phyloP scores from a whole-genome alignment of 2,888 invertebrate species.

The Copidosoma aretas region DNA sequence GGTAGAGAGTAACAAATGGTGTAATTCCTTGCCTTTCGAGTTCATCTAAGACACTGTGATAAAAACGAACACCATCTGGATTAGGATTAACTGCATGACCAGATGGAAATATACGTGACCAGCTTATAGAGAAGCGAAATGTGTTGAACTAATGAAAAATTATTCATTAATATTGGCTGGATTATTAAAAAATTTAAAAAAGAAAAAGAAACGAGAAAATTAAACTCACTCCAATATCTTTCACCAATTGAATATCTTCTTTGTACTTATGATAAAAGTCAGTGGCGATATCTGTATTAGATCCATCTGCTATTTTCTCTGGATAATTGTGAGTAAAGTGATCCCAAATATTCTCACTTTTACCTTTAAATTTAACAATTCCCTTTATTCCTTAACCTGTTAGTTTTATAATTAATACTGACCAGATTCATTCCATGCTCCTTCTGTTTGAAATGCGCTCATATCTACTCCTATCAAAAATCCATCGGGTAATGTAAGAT shows the following conservation, averaged over 20 bases:
- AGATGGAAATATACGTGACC: slow-evolving; percentile 64
- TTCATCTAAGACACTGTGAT: slow-evolving; percentile 63
- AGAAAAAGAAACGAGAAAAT: not conserved
- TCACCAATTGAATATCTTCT: slow-evolving; percentile 56
- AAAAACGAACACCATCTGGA: slow-evolving; percentile 63
- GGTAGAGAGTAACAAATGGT: slow-evolving; percentile 71
- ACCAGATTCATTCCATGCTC: not conserved
- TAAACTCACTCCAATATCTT: slow-evolving; percentile 42
- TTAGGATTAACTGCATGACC: slow-evolving; percentile 58
- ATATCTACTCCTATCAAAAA: slow-evolving; percentile 55
- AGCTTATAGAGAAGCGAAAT: slow-evolving; percentile 60
- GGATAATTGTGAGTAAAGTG: slow-evolving; percentile 64
- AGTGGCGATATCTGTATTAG: slow-evolving; percentile 73
- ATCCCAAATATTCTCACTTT: slow-evolving; percentile 72
- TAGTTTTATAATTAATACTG: not conserved
- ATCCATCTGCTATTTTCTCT: slow-evolving; percentile 65
- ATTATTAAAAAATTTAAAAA: not conserved
- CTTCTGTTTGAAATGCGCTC: not conserved
- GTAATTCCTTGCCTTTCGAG: slow-evolving; percentile 67
- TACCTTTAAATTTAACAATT: slow-evolving; percentile 62
- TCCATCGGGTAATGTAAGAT: slow-evolving; percentile 43
- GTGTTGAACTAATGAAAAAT: slow-evolving; percentile 56
- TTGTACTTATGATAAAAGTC: slow-evolving; percentile 74
- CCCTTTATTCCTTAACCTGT: too few relatives aligned
- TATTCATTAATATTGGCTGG: too few relatives aligned